These are phyloP conservation scores for Dolichoris vasculosae DNA, from an alignment of 1,140 invertebrate species.

Conservation along the genomic window DNA sequence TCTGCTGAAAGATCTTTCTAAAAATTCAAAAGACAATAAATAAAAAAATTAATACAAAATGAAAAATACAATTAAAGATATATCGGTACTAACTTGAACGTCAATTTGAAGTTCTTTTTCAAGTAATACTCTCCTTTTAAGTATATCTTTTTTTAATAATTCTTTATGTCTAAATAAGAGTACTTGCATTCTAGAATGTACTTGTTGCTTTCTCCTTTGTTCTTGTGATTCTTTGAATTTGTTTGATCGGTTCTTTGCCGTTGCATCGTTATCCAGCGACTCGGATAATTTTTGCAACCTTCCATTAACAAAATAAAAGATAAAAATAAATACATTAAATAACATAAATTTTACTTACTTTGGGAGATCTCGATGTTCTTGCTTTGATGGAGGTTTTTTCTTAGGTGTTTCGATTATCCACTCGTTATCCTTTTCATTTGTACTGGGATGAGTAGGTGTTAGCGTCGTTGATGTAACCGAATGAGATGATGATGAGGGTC, in stretches of 20 bases:
- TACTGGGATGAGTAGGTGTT: constrained; percentile 61
- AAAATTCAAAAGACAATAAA: constrained; percentile 37
- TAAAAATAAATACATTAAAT: background rate
- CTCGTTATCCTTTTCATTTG: constrained; percentile 67
- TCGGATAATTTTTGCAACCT: constrained; percentile 63
- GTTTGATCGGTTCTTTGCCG: constrained; percentile 66
- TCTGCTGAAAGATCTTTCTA: constrained; percentile 84
- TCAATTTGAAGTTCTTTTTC: constrained; percentile 94
- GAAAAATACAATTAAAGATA: background rate
- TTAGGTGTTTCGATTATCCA: constrained; percentile 76
- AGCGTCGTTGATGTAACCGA: constrained; percentile 54
- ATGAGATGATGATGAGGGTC: constrained; percentile 61
- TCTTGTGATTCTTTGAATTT: constrained; percentile 73
- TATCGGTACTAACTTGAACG: constrained; percentile 81
- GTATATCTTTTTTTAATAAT: constrained; percentile 93
- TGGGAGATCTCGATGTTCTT: constrained; percentile 65
- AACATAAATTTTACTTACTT: constrained; percentile 59
- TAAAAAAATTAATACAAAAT: background rate
- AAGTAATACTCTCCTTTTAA: constrained; percentile 90
- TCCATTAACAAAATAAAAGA: background rate
- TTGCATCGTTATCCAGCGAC: constrained; percentile 59
- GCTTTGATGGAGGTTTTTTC: constrained; percentile 66
- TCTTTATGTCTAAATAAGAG: constrained; percentile 91
- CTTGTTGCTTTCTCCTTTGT: constrained; percentile 74
- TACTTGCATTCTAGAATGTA: constrained; percentile 78